Evolutionary conservation across 2,113 vertebrate species (phyloP), one percentile per base, ranked within the genome.

Genomic region (Sorex araneus): DNA sequence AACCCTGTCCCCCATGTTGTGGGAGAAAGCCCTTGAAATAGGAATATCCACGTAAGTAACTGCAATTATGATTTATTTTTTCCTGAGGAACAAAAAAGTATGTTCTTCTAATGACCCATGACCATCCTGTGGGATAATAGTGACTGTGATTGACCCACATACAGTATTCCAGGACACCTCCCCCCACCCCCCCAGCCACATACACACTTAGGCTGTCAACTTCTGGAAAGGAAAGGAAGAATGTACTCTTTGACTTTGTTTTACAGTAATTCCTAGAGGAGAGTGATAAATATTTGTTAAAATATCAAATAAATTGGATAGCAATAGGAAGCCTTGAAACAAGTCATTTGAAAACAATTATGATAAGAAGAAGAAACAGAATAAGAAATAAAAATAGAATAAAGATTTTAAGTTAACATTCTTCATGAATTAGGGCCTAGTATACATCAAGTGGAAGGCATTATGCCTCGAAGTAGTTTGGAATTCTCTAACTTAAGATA

Each of bases 381-480:
- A 16, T n/a, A 71, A 84, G 78, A 63, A n/a, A 15, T 79, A 11
- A 30, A 50, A 69, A 64, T 2, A 64, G 1, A 1, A 10, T 36
- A 40, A 16, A 84, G 3, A 50, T 36, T 13, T 57, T 32, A 86
- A 83, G 34, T 23, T 18, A 12, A 3, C 4, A 32, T 18, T 34
- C 2, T 73, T 77, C 11, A 15, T 81, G n/a, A 84, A 30, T 75
- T 60, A 87, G 34, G 34, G 50, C 45, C 15, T 25, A 66, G 23
- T 57, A 67, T 6, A 43, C 16, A 36, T 32, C 0, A 43, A 47
- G 47, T 79, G 18, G 40, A 76, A 66, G 18, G 9, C 43, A 47
- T 8, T 4, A 4, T n/a, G 2, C 0, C 1, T 32, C 30, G 8
- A 45, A 45, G 36, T 21, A 50, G 6, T 1, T 60, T 28, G 34